Evolutionary conservation across 2,113 vertebrate genomes (phyloP).

Genomic region (Ictidomys tridecemlineatus): DNA sequence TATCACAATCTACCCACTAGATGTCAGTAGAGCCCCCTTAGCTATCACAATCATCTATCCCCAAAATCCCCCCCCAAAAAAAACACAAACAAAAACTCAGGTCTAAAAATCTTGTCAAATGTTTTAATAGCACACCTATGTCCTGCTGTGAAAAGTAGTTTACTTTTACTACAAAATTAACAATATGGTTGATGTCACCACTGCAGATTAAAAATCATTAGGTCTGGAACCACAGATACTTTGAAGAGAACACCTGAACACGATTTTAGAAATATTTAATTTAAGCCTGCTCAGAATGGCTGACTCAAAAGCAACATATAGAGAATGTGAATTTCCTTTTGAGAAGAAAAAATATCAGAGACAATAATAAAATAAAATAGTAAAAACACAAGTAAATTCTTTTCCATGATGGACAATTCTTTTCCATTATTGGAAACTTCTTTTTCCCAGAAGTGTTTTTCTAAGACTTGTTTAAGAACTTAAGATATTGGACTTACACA

Average conservation of each 20-base stretch:
- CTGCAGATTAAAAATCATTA: conserved; percentile 93
- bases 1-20: conserved; percentile 61
- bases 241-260: conserved; percentile 92
- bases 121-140: background rate
- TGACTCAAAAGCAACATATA: conserved; percentile 80
- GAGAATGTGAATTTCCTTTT: too few species aligned
- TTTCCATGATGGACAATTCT: conserved; percentile 63
- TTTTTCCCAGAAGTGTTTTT: conserved; percentile 85
- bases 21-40: background rate
- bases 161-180: conserved; percentile 86
- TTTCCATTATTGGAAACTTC: too few species aligned
- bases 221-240: conserved; percentile 89
- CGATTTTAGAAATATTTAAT: conserved; percentile 90
- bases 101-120: background rate
- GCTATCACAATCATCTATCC: too few species aligned
- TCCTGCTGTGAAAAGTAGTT: conserved; percentile 33
- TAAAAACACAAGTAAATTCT: conserved; percentile 69
- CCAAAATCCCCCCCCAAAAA: accelerated
- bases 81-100: background rate
- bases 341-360: conserved; percentile 73
- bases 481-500: conserved; percentile 85
- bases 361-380: conserved; percentile 46
- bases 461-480: conserved; percentile 84
- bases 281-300: conserved; percentile 90
- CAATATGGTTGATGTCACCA: conserved; percentile 94